These are phyloP conservation scores for Ectemnius continuus DNA, from an alignment of 2,888 invertebrate species.

Conservation along the genomic window DNA sequence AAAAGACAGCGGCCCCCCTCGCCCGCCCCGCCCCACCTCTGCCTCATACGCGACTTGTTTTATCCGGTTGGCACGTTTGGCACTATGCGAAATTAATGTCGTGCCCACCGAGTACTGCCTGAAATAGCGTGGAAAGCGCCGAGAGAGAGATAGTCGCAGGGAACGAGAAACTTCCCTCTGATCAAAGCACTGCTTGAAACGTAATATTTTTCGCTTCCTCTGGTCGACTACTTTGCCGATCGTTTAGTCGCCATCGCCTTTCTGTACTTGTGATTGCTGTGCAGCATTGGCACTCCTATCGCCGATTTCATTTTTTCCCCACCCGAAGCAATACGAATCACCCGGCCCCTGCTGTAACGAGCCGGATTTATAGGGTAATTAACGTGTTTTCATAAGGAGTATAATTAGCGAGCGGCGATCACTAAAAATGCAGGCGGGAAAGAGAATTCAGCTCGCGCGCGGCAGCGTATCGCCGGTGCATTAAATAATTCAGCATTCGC, in stretches of 20 bases:
- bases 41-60: neutral
- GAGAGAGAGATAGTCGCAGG: too few relatives aligned
- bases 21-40: too few relatives aligned
- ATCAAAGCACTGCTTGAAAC: constrained; percentile 2
- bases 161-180: neutral
- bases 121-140: constrained; percentile 2
- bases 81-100: constrained; percentile 20
- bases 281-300: too few relatives aligned
- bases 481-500: constrained; percentile 25
- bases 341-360: neutral
- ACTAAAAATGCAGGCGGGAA: constrained; percentile 4
- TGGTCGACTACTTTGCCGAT: neutral
- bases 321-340: neutral
- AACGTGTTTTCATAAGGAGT: constrained; percentile 2
- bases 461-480: constrained; percentile 13
- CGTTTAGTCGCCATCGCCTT: too few relatives aligned
- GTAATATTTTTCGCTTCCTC: constrained; percentile 3
- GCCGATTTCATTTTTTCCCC: too few relatives aligned
- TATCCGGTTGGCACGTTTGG: constrained; percentile 29
- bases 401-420: constrained; percentile 2
- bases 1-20: constrained; percentile 38
- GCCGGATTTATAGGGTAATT: neutral
- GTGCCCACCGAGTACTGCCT: too few relatives aligned
- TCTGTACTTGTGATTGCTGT: too few relatives aligned
- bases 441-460: constrained; percentile 31